Base-by-base conservation (phyloP, 1,140 invertebrate species). In the Scaptomyza pallida region DNA sequence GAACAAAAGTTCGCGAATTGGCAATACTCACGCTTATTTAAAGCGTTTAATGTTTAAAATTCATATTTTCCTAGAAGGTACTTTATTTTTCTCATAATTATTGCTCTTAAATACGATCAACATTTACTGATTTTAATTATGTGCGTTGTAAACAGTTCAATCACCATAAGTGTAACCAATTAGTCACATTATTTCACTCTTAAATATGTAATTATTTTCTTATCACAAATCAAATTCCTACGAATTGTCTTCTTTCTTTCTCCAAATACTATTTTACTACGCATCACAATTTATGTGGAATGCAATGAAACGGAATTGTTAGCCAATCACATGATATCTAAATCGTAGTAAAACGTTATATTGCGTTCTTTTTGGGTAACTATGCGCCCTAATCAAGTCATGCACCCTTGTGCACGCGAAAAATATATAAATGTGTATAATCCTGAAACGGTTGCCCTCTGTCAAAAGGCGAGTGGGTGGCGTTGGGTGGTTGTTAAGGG, bases 391-490 rank as follows among this genome's bases (percentile, higher is more conserved):
- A 37, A 56, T 30, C 30, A 13, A 55, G 26, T 30, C 26, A 30
- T 30, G 23, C 26, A 10, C 26, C 13, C 56, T 50, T 15, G 44
- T 55, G 64, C 41, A 47, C 17, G 16, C 59, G 56, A n/a, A 55
- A 56, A 54, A 55, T 54, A 45, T n/a, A n/a, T n/a, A n/a, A n/a
- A n/a, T n/a, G n/a, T n/a, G n/a, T n/a, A n/a, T 57, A 45, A 65
- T 40, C 33, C 44, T 55, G 30, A 50, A 60, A 19, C 40, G 48
- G 37, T 54, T 41, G 47, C 23, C 52, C 12, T 1, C 21, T 5
- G 10, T 5, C 5, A 3, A 30, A n/a, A 19, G n/a, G 15, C 9
- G 33, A 4, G 51, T 5, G 41, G 56, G 26, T 35, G 37, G 33
- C 2, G 37, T 41, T 5, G n/a, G 10, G n/a, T 0, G 44, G 15